A percentile compares a stretch with the other conserved stretches of the same genome.
These are phyloP conservation scores for Collichthys lucidus DNA, from an alignment of 2,113 vertebrate genomes.

Conservation along the genomic window DNA sequence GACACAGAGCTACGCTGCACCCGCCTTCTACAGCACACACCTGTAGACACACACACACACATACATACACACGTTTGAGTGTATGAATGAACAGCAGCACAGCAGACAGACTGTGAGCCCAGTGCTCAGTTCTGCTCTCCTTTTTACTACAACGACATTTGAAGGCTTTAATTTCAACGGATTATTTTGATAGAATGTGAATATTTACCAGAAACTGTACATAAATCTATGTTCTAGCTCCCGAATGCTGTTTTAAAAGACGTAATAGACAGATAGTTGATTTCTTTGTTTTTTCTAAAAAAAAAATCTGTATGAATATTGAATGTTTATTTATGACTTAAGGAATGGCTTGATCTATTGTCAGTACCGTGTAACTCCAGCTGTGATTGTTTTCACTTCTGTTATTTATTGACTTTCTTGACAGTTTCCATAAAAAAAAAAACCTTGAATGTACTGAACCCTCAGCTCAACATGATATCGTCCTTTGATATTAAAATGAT, in stretches of 20 bases:
- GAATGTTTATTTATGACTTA: slow-evolving; percentile 74
- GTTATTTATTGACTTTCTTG: slow-evolving; percentile 73
- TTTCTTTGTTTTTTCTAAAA: slow-evolving; percentile 45
- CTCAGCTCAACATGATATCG: slow-evolving; percentile 62
- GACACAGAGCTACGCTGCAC: slow-evolving; percentile 94
- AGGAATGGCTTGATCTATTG: slow-evolving; percentile 80
- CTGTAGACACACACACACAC: slow-evolving; percentile 82
- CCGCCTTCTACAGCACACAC: slow-evolving; percentile 96
- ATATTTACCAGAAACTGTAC: slow-evolving; percentile 77
- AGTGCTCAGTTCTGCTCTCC: slow-evolving; percentile 25
- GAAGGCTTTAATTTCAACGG: slow-evolving; percentile 68
- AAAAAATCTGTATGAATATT: slow-evolving; percentile 71
- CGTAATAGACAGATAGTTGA: slow-evolving; percentile 66
- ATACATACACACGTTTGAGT: neutral
- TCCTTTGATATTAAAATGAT: slow-evolving; percentile 78
- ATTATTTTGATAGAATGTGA: slow-evolving; percentile 82
- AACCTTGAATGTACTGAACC: slow-evolving; percentile 62
- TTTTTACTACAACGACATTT: slow-evolving; percentile 67
- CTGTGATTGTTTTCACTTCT: slow-evolving; percentile 75
- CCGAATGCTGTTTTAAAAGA: slow-evolving; percentile 78
- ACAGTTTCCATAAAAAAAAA: slow-evolving; percentile 62
- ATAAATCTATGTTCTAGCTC: slow-evolving; percentile 76
- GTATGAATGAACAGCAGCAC: slow-evolving; percentile 9
- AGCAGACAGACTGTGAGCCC: slow-evolving; percentile 33
- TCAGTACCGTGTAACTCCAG: slow-evolving; percentile 77